A percentile compares a stretch with the other conserved stretches of the same genome.
These are phyloP conservation scores for Hypena proboscidalis DNA, from an alignment of 2,888 invertebrate genomes.

Conservation along the genomic window DNA sequence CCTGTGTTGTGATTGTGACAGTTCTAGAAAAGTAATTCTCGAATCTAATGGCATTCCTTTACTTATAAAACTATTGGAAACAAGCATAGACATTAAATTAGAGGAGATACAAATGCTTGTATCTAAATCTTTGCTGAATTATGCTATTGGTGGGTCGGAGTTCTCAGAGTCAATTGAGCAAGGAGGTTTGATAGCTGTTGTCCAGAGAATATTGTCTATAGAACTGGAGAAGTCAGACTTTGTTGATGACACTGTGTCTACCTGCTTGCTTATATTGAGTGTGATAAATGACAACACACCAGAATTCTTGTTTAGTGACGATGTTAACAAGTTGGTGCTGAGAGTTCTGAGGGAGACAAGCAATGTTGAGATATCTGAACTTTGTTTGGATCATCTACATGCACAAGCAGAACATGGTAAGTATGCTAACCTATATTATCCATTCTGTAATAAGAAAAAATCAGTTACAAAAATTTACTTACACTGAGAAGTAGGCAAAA, in stretches of 20 bases:
- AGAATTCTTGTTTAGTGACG: conserved; percentile 84
- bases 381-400: conserved; percentile 91
- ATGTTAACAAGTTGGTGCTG: conserved; percentile 86
- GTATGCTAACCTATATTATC: conserved; percentile 13
- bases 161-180: conserved; percentile 86
- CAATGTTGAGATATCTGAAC: conserved; percentile 89
- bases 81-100: conserved; percentile 57
- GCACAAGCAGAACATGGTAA: conserved; percentile 91
- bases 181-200: conserved; percentile 79
- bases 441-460: too few relatives aligned
- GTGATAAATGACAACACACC: conserved; percentile 87
- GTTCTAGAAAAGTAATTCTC: conserved; percentile 83
- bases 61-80: conserved; percentile 70
- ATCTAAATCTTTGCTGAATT: conserved; percentile 92
- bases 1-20: conserved; percentile 94
- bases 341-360: conserved; percentile 87
- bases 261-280: conserved; percentile 85
- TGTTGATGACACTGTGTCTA: conserved; percentile 84
- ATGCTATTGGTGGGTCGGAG: conserved; percentile 90
- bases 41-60: conserved; percentile 78
- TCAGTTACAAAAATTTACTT: too few relatives aligned
- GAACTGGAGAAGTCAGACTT: conserved; percentile 79
- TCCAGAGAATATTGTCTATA: conserved; percentile 79
- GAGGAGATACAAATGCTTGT: conserved; percentile 86
- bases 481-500: too few relatives aligned